These are phyloP conservation scores for Chloebia gouldiae DNA, from an alignment of 2,113 vertebrate species.

Conservation along the genomic window DNA sequence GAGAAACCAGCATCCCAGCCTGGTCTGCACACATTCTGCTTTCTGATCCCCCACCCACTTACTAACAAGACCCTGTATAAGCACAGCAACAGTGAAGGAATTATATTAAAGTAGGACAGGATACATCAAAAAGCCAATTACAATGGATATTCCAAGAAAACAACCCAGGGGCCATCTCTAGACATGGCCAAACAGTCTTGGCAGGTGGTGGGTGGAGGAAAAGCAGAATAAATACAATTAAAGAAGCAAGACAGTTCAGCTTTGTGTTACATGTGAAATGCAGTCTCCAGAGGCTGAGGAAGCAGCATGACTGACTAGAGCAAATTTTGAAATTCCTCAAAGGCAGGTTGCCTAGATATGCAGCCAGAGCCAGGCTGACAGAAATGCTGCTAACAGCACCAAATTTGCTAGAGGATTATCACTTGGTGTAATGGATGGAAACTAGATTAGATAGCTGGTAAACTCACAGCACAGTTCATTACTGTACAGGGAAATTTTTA, in stretches of 20 bases:
- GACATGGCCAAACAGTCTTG: not conserved
- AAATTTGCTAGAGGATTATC: constrained; percentile 28
- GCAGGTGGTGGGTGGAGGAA: not conserved
- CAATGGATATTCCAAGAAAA: not conserved
- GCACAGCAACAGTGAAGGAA: not conserved
- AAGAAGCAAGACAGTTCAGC: not conserved
- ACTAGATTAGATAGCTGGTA: constrained; percentile 12
- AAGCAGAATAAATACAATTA: constrained; percentile 24
- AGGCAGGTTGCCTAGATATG: not conserved
- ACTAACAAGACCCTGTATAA: not conserved
- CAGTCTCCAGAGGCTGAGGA: not conserved
- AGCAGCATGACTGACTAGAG: not conserved
- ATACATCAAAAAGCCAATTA: not conserved
- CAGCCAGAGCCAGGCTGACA: constrained; percentile 3
- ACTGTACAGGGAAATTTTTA: not conserved
- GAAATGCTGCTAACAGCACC: not conserved
- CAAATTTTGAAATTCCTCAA: not conserved
- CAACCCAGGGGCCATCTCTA: not conserved
- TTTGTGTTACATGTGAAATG: not conserved
- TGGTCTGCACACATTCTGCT: not conserved
- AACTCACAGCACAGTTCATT: not conserved
- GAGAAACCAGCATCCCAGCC: not conserved
- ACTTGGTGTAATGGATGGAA: not conserved
- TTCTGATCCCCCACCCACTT: not conserved
- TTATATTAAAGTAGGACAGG: not conserved